Evolutionary conservation across 2,888 invertebrate genomes (phyloP).

Genomic region (Hymenopus coronatus): DNA sequence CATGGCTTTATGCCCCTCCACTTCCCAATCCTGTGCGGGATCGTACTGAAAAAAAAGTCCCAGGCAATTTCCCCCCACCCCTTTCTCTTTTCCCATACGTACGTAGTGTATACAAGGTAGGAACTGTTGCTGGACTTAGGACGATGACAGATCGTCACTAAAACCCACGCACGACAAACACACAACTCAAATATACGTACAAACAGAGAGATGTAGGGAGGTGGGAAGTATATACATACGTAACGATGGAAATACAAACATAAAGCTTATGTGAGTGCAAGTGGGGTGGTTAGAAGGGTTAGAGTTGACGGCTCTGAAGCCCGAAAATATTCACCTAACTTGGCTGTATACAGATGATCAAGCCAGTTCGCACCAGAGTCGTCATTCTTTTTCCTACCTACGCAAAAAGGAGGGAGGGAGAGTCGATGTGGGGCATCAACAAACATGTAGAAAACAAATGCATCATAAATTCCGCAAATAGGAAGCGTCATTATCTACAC

Average conservation of each 20-base stretch:
- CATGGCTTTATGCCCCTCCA: conserved; percentile 3
- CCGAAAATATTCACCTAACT: not conserved
- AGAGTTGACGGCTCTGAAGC: not conserved
- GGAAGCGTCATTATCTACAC: not conserved
- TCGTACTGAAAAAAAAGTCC: not conserved
- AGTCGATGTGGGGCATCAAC: not conserved
- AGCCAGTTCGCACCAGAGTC: not conserved
- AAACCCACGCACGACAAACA: not conserved
- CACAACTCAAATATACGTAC: not conserved
- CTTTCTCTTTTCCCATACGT: conserved; percentile 13
- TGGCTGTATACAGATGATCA: not conserved
- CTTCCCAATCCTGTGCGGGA: not conserved
- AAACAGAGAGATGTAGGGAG: not conserved
- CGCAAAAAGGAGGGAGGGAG: not conserved
- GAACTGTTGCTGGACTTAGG: conserved; percentile 21
- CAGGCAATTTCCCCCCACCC: not conserved
- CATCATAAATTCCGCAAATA: not conserved
- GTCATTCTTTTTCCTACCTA: not conserved
- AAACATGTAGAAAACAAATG: not conserved
- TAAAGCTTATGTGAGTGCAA: not conserved
- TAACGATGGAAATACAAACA: not conserved
- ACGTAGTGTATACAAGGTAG: not conserved
- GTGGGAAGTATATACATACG: not conserved
- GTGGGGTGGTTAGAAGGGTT: not conserved
- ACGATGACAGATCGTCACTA: conserved; percentile 5